Percentiles rank a stretch among this genome's conserved stretches.
These are phyloP conservation scores for Dissostichus mawsoni DNA, from an alignment of 2,113 vertebrate species.

Conservation along the genomic window DNA sequence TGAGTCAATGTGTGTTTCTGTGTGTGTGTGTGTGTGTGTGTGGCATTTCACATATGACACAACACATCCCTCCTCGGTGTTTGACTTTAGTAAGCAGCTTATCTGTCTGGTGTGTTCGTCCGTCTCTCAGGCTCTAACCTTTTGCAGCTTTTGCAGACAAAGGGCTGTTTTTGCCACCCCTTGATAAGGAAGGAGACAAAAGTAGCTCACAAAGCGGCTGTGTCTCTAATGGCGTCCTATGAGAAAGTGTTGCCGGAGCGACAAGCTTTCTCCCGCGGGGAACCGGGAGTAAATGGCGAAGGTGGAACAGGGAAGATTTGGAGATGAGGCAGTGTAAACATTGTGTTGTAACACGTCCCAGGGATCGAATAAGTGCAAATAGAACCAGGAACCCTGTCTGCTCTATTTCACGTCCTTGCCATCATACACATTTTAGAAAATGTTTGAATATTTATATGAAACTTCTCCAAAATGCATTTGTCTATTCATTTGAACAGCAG, in stretches of 20 bases:
- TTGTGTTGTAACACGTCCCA: slow-evolving; percentile 49
- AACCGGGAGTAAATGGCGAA: slow-evolving; percentile 63
- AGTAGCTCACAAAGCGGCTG: slow-evolving; percentile 67
- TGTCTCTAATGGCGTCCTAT: slow-evolving; percentile 71
- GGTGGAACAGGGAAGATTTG: slow-evolving; percentile 50
- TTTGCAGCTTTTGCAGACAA: slow-evolving; percentile 75
- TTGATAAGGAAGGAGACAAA: slow-evolving; percentile 78
- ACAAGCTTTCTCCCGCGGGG: slow-evolving; percentile 60
- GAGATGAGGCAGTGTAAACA: slow-evolving; percentile 71
- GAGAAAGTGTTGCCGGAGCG: slow-evolving; percentile 70
- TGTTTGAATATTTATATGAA: slow-evolving; percentile 31
- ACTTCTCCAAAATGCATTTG: slow-evolving; percentile 28
- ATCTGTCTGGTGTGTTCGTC: slow-evolving; percentile 71
- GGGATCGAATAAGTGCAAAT: slow-evolving; percentile 32
- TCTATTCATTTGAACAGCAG: slow-evolving; percentile 25
- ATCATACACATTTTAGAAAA: slow-evolving; percentile 32
- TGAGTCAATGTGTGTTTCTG: background rate
- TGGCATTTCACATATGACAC: slow-evolving; percentile 69
- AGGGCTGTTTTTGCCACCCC: slow-evolving; percentile 68
- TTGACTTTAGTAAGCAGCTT: slow-evolving; percentile 82
- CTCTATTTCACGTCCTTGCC: slow-evolving; percentile 33
- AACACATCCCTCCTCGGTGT: slow-evolving; percentile 74
- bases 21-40: slow-evolving; percentile 22
- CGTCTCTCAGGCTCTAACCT: slow-evolving; percentile 77
- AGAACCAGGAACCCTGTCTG: slow-evolving; percentile 19